A percentile compares a stretch with the other conserved stretches of the same genome.
Evolutionary conservation across 2,113 vertebrate genomes (phyloP).

Genomic region (Gobius niger): DNA sequence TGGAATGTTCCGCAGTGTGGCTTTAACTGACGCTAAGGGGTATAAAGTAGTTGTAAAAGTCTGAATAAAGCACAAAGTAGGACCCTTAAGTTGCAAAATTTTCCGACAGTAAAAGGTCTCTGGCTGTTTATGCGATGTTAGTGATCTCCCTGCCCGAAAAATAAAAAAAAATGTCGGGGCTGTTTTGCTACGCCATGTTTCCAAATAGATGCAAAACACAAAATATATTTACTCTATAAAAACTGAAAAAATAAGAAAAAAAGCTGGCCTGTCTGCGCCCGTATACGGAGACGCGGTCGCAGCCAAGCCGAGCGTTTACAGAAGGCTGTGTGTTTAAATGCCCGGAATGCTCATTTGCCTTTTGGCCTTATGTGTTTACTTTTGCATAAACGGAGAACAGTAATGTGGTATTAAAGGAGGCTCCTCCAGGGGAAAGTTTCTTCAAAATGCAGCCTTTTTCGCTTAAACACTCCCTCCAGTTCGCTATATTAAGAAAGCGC

Average conservation of each 20-base stretch:
- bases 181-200: constrained; percentile 27
- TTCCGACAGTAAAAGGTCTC: constrained; percentile 8
- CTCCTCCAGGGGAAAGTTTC: constrained; percentile 62
- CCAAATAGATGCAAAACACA: constrained; percentile 51
- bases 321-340: constrained; percentile 77
- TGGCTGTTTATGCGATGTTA: constrained; percentile 10
- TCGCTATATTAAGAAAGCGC: constrained; percentile 58
- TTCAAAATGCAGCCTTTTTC: constrained; percentile 56
- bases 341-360: constrained; percentile 75
- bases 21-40: background rate
- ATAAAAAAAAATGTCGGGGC: constrained; percentile 3
- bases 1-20: too few species aligned
- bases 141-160: constrained; percentile 12
- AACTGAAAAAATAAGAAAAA: constrained; percentile 18
- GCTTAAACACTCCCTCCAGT: constrained; percentile 59
- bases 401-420: constrained; percentile 70
- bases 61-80: too few species aligned
- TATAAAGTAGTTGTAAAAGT: background rate
- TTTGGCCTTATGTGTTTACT: constrained; percentile 79
- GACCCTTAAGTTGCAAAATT: background rate
- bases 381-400: constrained; percentile 76
- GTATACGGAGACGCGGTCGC: constrained; percentile 53
- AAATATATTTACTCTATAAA: constrained; percentile 50
- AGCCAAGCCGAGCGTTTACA: constrained; percentile 63
- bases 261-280: constrained; percentile 27